A percentile compares a stretch with the other conserved stretches of the same genome.
Evolutionary conservation across 2,888 invertebrate genomes (phyloP).

Genomic region (Eudemis profundana): DNA sequence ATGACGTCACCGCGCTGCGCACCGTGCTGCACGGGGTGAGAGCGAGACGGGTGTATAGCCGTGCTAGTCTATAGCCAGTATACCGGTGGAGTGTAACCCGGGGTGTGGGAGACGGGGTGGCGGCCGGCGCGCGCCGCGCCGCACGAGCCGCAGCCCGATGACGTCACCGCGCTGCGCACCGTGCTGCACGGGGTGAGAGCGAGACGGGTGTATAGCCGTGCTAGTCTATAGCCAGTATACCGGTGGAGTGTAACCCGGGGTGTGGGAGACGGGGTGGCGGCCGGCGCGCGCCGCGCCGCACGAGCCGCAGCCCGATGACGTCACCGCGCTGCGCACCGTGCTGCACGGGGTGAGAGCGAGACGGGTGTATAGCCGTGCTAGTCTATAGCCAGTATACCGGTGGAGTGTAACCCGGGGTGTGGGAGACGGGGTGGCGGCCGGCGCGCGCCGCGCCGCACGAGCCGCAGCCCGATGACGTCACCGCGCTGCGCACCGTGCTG

Average conservation of each 20-base stretch:
- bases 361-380: too few species aligned
- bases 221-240: too few species aligned
- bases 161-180: background rate
- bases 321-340: background rate
- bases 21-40: background rate
- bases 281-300: background rate
- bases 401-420: conserved; percentile 55
- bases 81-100: background rate
- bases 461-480: background rate
- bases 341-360: too few species aligned
- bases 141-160: background rate
- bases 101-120: background rate
- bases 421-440: conserved; percentile 65
- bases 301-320: background rate
- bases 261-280: conserved; percentile 7
- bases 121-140: conserved; percentile 2
- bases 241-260: too few species aligned
- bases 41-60: too few species aligned
- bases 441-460: background rate
- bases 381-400: too few species aligned
- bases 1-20: too few species aligned
- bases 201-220: too few species aligned
- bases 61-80: background rate
- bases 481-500: background rate
- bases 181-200: background rate